These are phyloP conservation scores for Arnoldichthys spilopterus DNA, from an alignment of 2,797 vertebrate species.

Conservation along the genomic window DNA sequence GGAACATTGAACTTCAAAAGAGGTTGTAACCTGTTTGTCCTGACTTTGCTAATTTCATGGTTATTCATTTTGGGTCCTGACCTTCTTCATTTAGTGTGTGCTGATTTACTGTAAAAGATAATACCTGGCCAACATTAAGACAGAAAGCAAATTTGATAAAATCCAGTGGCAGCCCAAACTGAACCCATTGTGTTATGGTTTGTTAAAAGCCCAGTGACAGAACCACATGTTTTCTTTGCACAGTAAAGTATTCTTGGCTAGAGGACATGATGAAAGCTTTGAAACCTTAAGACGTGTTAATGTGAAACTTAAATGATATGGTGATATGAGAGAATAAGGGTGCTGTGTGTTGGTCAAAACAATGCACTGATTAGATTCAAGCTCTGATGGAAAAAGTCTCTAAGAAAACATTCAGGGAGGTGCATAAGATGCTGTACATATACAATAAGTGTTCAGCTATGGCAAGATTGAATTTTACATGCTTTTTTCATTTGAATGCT, in stretches of 20 bases:
- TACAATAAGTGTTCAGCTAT: neutral
- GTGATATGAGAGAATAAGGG: constrained; percentile 14
- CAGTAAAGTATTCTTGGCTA: neutral
- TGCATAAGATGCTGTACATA: neutral
- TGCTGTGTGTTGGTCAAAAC: constrained; percentile 1
- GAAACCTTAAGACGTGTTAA: neutral
- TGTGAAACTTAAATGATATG: neutral
- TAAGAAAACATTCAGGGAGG: neutral
- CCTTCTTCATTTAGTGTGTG: neutral
- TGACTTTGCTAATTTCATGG: constrained; percentile 24
- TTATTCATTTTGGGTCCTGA: constrained; percentile 27
- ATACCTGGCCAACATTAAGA: constrained; percentile 1
- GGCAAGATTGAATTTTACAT: neutral
- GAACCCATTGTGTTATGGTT: neutral
- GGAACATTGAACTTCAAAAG: constrained; percentile 39
- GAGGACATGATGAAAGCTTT: neutral
- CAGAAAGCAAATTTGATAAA: constrained; percentile 22
- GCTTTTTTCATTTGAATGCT: neutral
- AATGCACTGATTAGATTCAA: neutral
- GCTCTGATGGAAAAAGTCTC: neutral
- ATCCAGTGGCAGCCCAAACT: neutral
- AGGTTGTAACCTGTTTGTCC: constrained; percentile 33
- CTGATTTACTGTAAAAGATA: constrained; percentile 41
- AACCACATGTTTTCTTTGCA: neutral
- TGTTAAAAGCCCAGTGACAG: neutral